Evolutionary conservation across 2,113 vertebrate genomes (phyloP), one percentile per base, ranked within the genome.

Genomic region (Megaceryle maxima): DNA sequence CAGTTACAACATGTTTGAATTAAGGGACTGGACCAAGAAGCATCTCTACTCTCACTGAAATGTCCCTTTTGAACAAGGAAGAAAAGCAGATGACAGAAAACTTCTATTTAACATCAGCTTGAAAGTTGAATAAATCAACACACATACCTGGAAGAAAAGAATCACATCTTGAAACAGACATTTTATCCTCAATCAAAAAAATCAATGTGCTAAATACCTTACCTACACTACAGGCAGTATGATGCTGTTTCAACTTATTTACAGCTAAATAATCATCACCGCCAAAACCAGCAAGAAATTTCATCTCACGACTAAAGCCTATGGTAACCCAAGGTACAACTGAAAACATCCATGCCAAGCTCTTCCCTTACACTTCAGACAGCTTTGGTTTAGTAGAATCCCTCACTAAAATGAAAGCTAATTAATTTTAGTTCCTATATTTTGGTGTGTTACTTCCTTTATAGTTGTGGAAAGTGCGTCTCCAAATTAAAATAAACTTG

Each of bases 141-240:
- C 88, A 95, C 43, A 88, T 16, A 96, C 90, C 92, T 92, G 96
- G 82, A 96, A 94, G 67, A 94, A 96, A 91, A 95, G 77, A 95
- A 94, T 85, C 83, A 93, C 73, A 95, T 82, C 87, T 93, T 94
- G 84, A 94, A 96, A 96, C 39, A 90, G 14, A 78, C 22, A 37
- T 80, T 93, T 89, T 21, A 39, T 74, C 80, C 80, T 92, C 56
- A 63, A 24, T 88, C 56, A 84, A 56, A 41, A 41, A 93, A 92
- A 53, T 50, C 25, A 56, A 3, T 4, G 24, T 66, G 66, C 74
- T 72, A 64, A 88, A 74, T 37, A 74, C 26, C 68, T 93, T 41
- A 83, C 51, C 73, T 82, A 82, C 8, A 19, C 66, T 82, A 44
- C 28, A 81, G 72, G 43, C 18, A 87, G 35, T 11, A 41, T 21